phyloP scores from a whole-genome alignment of 2,888 invertebrate genomes.

The Leucoptera coffeella region DNA sequence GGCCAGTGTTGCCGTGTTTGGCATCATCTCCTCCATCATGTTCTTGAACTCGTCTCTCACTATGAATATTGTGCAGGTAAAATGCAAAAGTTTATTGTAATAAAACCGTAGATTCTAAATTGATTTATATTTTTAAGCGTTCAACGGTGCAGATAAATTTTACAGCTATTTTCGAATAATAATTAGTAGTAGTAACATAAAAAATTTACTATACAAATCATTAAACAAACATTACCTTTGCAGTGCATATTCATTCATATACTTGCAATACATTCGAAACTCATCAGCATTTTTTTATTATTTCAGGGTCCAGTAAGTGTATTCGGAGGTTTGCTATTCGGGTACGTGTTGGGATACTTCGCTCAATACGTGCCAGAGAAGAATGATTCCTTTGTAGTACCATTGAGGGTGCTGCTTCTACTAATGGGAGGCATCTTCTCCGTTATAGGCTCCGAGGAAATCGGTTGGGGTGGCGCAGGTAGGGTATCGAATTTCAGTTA shows the following conservation, averaged over 20 bases:
- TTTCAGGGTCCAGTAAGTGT: constrained; percentile 71
- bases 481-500: too few relatives aligned
- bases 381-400: constrained; percentile 75
- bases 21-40: constrained; percentile 82
- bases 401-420: constrained; percentile 65
- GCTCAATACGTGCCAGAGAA: constrained; percentile 79
- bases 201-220: too few relatives aligned
- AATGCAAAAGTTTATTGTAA: constrained; percentile 3
- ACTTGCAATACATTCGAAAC: too few relatives aligned
- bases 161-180: too few relatives aligned
- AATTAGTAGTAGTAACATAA: too few relatives aligned
- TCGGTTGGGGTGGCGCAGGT: constrained; percentile 64
- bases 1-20: constrained; percentile 88
- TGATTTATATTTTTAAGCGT: too few relatives aligned
- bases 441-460: constrained; percentile 79
- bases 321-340: constrained; percentile 73
- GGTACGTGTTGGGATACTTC: constrained; percentile 72
- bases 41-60: constrained; percentile 69
- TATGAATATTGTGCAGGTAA: constrained; percentile 47
- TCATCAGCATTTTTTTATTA: too few relatives aligned
- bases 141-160: too few relatives aligned
- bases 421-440: constrained; percentile 77
- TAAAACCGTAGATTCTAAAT: too few relatives aligned
- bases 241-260: too few relatives aligned
- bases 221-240: too few relatives aligned